phyloP scores from a whole-genome alignment of 2,888 invertebrate genomes.

The Orchestes rusci region DNA sequence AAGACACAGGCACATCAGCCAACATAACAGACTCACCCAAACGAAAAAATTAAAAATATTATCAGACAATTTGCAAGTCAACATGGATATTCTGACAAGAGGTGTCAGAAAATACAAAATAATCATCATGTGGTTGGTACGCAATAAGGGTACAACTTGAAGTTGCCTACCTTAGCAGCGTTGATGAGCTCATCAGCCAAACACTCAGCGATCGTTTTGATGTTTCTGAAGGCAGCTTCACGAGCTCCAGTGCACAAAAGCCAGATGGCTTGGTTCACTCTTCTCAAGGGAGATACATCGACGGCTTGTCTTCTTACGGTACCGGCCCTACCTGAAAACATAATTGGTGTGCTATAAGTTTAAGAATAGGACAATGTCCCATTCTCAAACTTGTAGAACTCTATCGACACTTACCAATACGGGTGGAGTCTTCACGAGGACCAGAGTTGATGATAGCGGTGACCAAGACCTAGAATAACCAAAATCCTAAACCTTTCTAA shows the following conservation, averaged over 20 bases:
- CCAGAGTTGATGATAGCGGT: conserved; percentile 99
- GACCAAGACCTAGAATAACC: conserved; percentile 81
- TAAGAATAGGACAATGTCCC: too few relatives aligned
- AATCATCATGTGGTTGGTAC: conserved; percentile 21
- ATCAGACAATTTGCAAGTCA: conserved; percentile 13
- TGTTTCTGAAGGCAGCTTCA: conserved; percentile 99
- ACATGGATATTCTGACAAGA: conserved; percentile 22
- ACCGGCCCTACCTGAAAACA: conserved; percentile 68
- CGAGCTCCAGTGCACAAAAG: conserved; percentile 97
- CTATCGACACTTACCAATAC: conserved; percentile 75
- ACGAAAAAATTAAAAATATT: too few relatives aligned
- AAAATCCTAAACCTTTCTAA: too few relatives aligned
- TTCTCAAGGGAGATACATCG: conserved; percentile 94
- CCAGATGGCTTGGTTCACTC: conserved; percentile 99
- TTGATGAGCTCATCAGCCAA: conserved; percentile 99
- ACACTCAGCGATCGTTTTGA: conserved; percentile 99
- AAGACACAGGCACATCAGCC: too few relatives aligned
- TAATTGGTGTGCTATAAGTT: too few relatives aligned
- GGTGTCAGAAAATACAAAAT: conserved; percentile 21
- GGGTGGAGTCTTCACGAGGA: conserved; percentile 98
- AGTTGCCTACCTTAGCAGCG: conserved; percentile 84
- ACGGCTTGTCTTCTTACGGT: conserved; percentile 99
- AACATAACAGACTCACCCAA: too few relatives aligned
- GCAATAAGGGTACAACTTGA: too few relatives aligned
- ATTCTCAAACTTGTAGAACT: background rate